phyloP scores from a whole-genome alignment of 1,140 invertebrate genomes.

The Colletes latitarsis region DNA sequence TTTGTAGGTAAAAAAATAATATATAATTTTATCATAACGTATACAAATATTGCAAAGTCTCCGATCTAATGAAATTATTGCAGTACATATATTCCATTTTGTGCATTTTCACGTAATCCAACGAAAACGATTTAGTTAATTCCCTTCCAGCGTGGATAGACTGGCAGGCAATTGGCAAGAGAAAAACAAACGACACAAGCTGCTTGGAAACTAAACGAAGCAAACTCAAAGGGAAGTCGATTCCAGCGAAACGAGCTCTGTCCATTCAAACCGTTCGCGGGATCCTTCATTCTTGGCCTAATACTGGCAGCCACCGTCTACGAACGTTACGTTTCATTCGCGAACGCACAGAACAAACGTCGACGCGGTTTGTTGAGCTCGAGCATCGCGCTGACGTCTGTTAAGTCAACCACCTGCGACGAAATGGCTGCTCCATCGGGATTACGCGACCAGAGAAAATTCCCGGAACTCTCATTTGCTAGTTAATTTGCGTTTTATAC shows the following conservation, averaged over 20 bases:
- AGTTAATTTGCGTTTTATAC: conserved; percentile 66
- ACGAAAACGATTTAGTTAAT: background rate
- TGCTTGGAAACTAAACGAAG: background rate
- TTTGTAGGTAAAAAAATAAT: too few relatives aligned
- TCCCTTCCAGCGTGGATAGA: background rate
- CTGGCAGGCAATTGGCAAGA: background rate
- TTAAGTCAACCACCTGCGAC: background rate
- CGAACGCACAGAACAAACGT: too few relatives aligned
- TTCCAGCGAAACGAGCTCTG: background rate
- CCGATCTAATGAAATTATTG: too few relatives aligned
- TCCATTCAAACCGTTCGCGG: background rate
- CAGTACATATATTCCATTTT: too few relatives aligned
- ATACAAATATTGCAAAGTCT: too few relatives aligned
- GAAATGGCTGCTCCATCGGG: background rate
- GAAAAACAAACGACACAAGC: background rate
- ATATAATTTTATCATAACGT: too few relatives aligned
- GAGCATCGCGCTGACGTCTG: background rate
- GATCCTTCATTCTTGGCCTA: background rate
- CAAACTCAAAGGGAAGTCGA: background rate
- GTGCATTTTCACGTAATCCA: too few relatives aligned
- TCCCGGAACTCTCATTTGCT: background rate
- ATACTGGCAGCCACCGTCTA: background rate
- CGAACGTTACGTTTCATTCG: too few relatives aligned
- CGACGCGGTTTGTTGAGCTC: too few relatives aligned
- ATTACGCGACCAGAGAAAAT: background rate